A percentile compares a stretch with the other conserved stretches of the same genome.
Conservation (phyloP, 2,113 vertebrate genomes). For the Neotoma lepida region DNA sequence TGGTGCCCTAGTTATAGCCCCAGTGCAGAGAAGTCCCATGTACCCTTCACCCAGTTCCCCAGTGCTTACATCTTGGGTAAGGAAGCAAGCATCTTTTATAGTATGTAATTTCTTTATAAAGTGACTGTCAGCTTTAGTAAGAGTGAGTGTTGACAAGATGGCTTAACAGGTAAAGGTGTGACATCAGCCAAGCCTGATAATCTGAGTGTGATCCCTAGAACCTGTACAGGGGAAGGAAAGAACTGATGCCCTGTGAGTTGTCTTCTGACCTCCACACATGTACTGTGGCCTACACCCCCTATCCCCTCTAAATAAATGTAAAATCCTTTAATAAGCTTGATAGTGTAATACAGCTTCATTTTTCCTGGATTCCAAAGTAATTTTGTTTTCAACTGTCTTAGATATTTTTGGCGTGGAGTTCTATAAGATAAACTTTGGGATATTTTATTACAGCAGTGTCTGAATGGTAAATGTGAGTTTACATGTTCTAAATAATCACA, state of each 20-base stretch:
- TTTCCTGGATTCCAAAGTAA: not conserved
- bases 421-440: not conserved
- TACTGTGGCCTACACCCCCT: not conserved
- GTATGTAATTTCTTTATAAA: slow-evolving; percentile 1
- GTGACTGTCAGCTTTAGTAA: not conserved
- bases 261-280: not conserved
- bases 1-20: not conserved
- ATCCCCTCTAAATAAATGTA: not conserved
- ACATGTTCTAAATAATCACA: not conserved
- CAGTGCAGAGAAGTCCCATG: not conserved
- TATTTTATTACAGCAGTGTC: slow-evolving; percentile 9
- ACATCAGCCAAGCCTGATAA: not conserved
- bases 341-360: slow-evolving; percentile 22
- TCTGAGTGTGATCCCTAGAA: not conserved
- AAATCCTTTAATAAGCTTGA: slow-evolving; percentile 24
- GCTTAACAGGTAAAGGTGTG: not conserved
- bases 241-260: not conserved
- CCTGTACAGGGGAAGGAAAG: not conserved
- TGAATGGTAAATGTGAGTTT: slow-evolving; percentile 24
- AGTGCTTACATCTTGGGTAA: not conserved
- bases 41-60: not conserved
- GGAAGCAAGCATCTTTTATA: not conserved
- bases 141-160: not conserved
- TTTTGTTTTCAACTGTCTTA: slow-evolving; percentile 38
- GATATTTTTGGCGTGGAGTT: not conserved